Conservation (phyloP, 2,888 invertebrate species). For the Matsumyia berberina region DNA sequence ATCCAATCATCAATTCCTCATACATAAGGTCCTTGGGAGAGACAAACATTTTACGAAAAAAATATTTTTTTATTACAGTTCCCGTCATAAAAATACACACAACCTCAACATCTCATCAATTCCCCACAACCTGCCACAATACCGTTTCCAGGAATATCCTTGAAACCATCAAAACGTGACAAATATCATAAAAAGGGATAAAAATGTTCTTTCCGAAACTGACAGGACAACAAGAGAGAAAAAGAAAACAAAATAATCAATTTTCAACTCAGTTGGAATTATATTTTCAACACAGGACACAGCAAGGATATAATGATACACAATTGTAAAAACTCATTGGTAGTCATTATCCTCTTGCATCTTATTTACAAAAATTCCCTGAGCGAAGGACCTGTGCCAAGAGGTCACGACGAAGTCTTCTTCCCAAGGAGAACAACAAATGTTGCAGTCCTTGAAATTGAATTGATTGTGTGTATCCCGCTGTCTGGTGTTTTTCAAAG, state of each 20-base stretch:
- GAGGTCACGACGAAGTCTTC: slow-evolving; percentile 8
- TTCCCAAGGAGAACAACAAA: slow-evolving; percentile 25
- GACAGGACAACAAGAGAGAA: background rate
- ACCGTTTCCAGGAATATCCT: slow-evolving; percentile 44
- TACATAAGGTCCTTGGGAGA: background rate
- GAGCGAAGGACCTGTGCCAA: slow-evolving; percentile 36
- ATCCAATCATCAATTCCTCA: background rate
- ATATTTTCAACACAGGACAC: slow-evolving; percentile 52
- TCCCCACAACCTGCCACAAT: slow-evolving; percentile 59
- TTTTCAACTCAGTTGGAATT: slow-evolving; percentile 67
- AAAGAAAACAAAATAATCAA: slow-evolving; percentile 48
- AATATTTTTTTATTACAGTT: slow-evolving; percentile 40
- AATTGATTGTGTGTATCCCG: slow-evolving; percentile 59
- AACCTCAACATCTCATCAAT: slow-evolving; percentile 42
- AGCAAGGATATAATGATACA: slow-evolving; percentile 33
- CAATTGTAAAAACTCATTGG: slow-evolving; percentile 51
- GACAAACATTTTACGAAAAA: too few relatives aligned
- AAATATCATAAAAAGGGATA: slow-evolving; percentile 57
- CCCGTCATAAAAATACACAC: slow-evolving; percentile 62
- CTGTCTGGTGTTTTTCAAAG: slow-evolving; percentile 38
- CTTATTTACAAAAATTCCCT: slow-evolving; percentile 45
- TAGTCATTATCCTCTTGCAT: slow-evolving; percentile 60
- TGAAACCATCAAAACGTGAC: slow-evolving; percentile 53
- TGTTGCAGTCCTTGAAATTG: slow-evolving; percentile 59
- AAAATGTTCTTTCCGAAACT: slow-evolving; percentile 21